These are phyloP conservation scores for Zootermopsis nevadensis DNA, from an alignment of 2,888 invertebrate genomes.

Conservation along the genomic window DNA sequence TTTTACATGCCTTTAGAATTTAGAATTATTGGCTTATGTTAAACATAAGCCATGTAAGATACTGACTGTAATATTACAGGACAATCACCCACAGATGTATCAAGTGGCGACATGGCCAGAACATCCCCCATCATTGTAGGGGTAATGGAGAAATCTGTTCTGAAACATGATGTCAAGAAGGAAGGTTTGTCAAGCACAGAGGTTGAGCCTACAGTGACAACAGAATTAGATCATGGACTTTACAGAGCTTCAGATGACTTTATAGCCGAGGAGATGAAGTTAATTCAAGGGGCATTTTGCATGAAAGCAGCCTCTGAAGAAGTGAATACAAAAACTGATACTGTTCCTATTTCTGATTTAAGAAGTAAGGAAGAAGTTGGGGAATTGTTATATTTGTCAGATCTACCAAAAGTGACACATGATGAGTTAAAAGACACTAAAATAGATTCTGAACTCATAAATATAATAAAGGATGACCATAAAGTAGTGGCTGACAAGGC, in stretches of 20 bases:
- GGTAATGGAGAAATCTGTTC: constrained; percentile 6
- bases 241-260: not conserved
- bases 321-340: not conserved
- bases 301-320: not conserved
- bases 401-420: not conserved
- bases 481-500: no score
- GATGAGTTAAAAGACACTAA: constrained; percentile 17
- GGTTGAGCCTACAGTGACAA: not conserved
- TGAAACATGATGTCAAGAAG: not conserved
- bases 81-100: constrained; percentile 31
- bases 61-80: constrained; percentile 34
- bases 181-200: not conserved
- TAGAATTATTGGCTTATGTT: constrained; percentile 32
- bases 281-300: not conserved
- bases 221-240: not conserved
- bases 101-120: constrained; percentile 15
- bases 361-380: not conserved
- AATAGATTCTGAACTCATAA: not conserved
- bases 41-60: constrained; percentile 42
- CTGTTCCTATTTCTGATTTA: not conserved
- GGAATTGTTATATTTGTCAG: not conserved
- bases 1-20: not conserved
- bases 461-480: no score
- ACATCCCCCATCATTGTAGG: constrained; percentile 25
- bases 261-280: not conserved